A percentile compares a stretch with the other conserved stretches of the same genome.
Conservation (phyloP, 2,797 vertebrate species). For the Alfaro cultratus region DNA sequence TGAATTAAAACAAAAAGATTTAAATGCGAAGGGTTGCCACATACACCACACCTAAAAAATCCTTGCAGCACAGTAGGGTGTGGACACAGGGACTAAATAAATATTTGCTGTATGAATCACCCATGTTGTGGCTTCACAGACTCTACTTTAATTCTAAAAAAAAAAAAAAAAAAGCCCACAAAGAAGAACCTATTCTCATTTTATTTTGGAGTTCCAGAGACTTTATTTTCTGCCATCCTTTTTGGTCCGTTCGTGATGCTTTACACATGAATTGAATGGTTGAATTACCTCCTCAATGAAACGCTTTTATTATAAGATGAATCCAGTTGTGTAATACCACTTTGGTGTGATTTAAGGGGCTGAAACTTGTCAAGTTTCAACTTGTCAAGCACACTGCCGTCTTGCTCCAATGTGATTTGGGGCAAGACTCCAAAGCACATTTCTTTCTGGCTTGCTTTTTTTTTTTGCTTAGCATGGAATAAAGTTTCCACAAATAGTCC, state of each 20-base stretch:
- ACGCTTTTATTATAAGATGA: no score
- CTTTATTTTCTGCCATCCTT: background rate
- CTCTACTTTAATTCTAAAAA: background rate
- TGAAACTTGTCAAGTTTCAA: background rate
- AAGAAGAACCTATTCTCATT: background rate
- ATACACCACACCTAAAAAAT: background rate
- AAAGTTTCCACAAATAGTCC: background rate
- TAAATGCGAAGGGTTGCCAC: conserved; percentile 17
- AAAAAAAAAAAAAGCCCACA: background rate
- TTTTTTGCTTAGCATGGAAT: background rate
- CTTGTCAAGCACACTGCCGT: background rate
- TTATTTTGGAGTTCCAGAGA: background rate
- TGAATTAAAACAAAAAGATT: background rate
- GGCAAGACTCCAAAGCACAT: background rate
- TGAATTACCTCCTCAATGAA: background rate
- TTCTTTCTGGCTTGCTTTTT: background rate
- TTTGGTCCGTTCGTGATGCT: background rate
- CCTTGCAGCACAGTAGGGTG: conserved; percentile 17
- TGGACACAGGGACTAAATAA: conserved; percentile 26
- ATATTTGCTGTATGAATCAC: conserved; percentile 46
- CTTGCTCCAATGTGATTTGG: no score
- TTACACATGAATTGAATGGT: background rate
- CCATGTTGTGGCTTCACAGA: background rate
- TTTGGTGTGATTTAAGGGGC: background rate
- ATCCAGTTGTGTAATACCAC: no score